These are phyloP conservation scores for Caenorhabditis remanei DNA, from an alignment of 1,140 invertebrate species.

Conservation along the genomic window DNA sequence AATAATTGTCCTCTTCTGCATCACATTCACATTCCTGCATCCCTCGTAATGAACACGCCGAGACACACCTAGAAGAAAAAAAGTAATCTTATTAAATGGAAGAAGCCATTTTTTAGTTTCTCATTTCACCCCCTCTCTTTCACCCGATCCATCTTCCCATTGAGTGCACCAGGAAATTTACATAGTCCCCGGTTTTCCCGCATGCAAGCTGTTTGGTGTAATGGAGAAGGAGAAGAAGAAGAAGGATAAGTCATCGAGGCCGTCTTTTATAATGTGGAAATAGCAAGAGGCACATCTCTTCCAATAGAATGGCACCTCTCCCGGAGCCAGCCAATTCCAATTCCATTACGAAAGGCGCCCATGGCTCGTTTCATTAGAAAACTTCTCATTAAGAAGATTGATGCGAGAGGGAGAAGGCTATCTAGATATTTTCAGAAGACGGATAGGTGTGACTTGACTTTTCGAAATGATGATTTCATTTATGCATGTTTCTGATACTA, in stretches of 20 bases:
- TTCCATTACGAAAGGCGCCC: not conserved
- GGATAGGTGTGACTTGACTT: not conserved
- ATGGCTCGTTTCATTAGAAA: constrained; percentile 30
- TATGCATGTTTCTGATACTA: not conserved
- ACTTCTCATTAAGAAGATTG: constrained; percentile 38
- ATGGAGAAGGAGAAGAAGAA: not conserved
- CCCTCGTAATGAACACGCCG: constrained; percentile 73
- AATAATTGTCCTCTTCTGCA: constrained; percentile 77
- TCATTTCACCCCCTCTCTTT: not conserved
- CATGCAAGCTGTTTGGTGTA: not conserved
- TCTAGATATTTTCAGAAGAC: not conserved
- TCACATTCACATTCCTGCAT: constrained; percentile 77
- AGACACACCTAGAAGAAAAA: constrained; percentile 74
- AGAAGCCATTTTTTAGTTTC: not conserved
- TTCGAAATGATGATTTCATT: not conserved
- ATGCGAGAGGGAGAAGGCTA: not conserved
- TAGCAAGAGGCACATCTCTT: constrained; percentile 9
- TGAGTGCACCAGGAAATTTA: not conserved
- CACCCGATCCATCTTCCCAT: not conserved
- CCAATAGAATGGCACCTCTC: not conserved
- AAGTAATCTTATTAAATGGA: constrained; percentile 11
- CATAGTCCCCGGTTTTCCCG: not conserved
- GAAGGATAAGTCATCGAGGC: constrained; percentile 18
- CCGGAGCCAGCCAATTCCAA: not conserved
- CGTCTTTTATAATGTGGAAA: constrained; percentile 40